phyloP scores from a whole-genome alignment of 37 sponge, comb jelly and placozoan genomes.

The Trichoplax adhaerens region DNA sequence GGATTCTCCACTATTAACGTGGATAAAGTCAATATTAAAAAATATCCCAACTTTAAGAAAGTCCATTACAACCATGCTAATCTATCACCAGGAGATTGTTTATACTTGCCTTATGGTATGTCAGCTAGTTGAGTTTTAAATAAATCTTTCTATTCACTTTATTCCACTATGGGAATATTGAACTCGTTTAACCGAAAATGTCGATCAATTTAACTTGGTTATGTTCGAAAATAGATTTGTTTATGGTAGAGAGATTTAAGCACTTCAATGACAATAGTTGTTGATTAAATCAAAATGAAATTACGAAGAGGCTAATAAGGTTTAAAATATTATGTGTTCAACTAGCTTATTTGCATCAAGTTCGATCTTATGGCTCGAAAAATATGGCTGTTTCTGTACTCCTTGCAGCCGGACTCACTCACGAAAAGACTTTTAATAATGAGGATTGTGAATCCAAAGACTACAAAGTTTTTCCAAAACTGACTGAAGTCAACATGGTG shows the following conservation, averaged over 20 bases:
- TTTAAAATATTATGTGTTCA: neutral
- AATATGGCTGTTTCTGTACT: constrained; percentile 28
- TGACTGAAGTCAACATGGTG: neutral
- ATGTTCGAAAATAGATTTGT: neutral
- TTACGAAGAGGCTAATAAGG: too few species aligned
- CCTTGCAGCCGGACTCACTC: constrained; percentile 7
- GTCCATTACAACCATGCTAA: constrained; percentile 22
- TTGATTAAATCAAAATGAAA: too few species aligned
- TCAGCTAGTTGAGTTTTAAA: neutral
- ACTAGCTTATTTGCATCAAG: constrained; percentile 8
- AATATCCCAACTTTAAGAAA: constrained; percentile 9
- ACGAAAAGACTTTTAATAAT: neutral
- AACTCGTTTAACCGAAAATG: neutral
- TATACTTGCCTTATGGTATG: constrained; percentile 17
- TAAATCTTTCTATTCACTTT: too few species aligned
- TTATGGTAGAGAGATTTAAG: too few species aligned
- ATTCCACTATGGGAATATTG: too few species aligned
- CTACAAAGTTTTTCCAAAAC: neutral
- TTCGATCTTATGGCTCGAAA: neutral
- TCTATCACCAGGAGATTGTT: constrained; percentile 26
- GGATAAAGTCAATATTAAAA: constrained; percentile 15
- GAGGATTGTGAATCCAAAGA: constrained; percentile 1
- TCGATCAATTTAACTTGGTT: neutral
- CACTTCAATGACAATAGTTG: too few species aligned
- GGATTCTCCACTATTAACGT: constrained; percentile 24